A percentile compares a stretch with the other conserved stretches of the same genome.
Conservation (phyloP, 2,113 vertebrate genomes). For the Taxidea taxus region DNA sequence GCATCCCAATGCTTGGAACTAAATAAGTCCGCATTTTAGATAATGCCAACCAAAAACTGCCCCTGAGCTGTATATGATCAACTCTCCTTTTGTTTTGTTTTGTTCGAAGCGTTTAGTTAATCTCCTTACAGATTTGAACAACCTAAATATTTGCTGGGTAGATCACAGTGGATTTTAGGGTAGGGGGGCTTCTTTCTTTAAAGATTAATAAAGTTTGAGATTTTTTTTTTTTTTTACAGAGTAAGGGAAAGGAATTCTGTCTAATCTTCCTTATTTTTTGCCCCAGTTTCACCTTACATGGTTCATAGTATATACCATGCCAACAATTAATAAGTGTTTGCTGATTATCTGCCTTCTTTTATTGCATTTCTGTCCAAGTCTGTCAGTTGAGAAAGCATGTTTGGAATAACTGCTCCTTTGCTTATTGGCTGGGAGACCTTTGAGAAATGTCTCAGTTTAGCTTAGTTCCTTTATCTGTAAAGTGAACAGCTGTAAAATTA, state of each 20-base stretch:
- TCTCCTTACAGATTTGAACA: neutral
- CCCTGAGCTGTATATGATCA: neutral
- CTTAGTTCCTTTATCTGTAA: neutral
- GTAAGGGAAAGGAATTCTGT: neutral
- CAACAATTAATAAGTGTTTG: neutral
- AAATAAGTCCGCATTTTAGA: neutral
- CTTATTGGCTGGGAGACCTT: neutral
- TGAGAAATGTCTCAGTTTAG: neutral
- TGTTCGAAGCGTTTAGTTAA: neutral
- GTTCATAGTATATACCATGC: neutral
- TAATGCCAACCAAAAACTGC: neutral
- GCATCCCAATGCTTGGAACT: neutral
- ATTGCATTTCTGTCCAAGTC: neutral
- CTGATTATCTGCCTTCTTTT: neutral
- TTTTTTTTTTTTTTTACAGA: neutral
- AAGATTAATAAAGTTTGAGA: conserved; percentile 29
- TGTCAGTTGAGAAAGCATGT: neutral
- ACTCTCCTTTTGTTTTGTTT: neutral
- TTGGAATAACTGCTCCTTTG: neutral
- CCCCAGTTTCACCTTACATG: neutral
- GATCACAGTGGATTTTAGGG: neutral
- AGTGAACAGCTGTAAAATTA: neutral
- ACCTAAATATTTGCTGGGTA: neutral
- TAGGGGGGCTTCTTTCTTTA: neutral
- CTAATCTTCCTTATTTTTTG: neutral